Conservation (phyloP, 2,888 invertebrate species). For the Nomada fucata region DNA sequence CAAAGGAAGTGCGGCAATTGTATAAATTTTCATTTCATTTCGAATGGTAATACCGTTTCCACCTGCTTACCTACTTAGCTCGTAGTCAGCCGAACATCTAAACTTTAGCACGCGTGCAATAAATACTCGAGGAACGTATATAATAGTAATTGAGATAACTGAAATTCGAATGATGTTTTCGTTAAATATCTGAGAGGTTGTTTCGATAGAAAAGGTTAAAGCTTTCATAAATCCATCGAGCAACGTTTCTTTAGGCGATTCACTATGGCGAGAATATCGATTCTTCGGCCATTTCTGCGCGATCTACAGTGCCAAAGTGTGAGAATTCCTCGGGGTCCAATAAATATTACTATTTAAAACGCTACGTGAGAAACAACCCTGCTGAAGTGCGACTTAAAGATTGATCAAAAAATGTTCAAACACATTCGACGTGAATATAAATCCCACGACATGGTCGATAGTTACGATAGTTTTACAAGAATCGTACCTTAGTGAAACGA, state of each 20-base stretch:
- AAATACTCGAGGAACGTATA: too few relatives aligned
- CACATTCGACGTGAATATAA: constrained; percentile 49
- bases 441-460: constrained; percentile 38
- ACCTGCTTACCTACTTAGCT: too few relatives aligned
- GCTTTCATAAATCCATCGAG: constrained; percentile 70
- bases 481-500: not conserved
- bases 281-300: constrained; percentile 55
- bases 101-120: too few relatives aligned
- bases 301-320: constrained; percentile 62
- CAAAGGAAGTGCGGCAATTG: too few relatives aligned
- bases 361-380: constrained; percentile 19
- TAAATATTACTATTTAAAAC: constrained; percentile 26
- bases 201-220: constrained; percentile 71
- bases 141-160: too few relatives aligned
- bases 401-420: constrained; percentile 20
- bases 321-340: constrained; percentile 67
- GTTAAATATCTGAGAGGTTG: constrained; percentile 7
- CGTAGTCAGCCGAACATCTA: too few relatives aligned
- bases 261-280: constrained; percentile 49
- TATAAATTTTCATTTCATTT: too few relatives aligned
- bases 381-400: constrained; percentile 19
- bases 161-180: not conserved
- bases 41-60: too few relatives aligned
- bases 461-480: constrained; percentile 19
- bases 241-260: constrained; percentile 66